Evolutionary conservation across 2,113 vertebrate genomes (phyloP).

Genomic region (Callaeas wilsoni): DNA sequence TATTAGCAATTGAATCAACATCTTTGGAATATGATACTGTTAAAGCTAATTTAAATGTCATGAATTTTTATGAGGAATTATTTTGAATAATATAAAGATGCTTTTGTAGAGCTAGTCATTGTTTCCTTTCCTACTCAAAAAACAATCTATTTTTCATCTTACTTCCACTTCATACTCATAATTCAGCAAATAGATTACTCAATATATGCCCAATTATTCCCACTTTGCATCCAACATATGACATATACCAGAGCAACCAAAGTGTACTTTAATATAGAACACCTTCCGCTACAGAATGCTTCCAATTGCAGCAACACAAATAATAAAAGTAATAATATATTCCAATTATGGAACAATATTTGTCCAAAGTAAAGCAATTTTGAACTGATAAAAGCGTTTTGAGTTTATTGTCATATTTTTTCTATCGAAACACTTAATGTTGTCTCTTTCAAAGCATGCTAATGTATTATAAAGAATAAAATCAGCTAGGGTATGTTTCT

Average conservation of each 20-base stretch:
- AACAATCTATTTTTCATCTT: background rate
- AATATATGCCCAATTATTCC: background rate
- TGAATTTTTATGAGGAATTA: constrained; percentile 32
- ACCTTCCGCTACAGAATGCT: background rate
- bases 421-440: background rate
- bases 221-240: background rate
- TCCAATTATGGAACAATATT: background rate
- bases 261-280: background rate
- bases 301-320: background rate
- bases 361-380: background rate
- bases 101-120: background rate
- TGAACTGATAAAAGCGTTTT: background rate
- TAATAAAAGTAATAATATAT: background rate
- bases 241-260: background rate
- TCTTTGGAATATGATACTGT: background rate
- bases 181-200: background rate
- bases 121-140: background rate
- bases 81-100: constrained; percentile 21
- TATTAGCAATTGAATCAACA: constrained; percentile 9
- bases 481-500: background rate
- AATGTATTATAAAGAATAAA: background rate
- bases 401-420: background rate
- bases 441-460: background rate
- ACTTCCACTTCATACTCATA: background rate
- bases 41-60: background rate